Base-by-base conservation (phyloP, 2,797 vertebrate genomes). In the Megaceryle alcyon region DNA sequence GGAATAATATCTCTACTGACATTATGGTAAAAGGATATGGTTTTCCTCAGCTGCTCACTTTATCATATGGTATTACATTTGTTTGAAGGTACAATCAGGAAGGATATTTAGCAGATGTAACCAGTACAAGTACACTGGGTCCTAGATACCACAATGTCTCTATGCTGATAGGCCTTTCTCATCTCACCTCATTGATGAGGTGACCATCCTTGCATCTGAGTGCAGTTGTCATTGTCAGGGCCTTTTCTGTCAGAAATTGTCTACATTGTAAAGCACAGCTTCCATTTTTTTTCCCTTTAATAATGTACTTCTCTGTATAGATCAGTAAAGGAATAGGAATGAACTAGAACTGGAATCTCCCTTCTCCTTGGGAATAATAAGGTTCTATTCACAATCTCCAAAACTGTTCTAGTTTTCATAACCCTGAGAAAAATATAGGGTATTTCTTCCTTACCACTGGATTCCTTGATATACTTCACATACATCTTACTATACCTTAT, bases 71-170 rank as follows among this genome's bases (percentile, higher is more conserved):
- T 28, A 86, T 82, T 72, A 25, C 8, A 23, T 4, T 12, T 37
- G 4, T 35, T 78, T 41, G 39, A 46, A 78, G 11, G 10, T 25
- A 46, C 18, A 46, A 1, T 10, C 3, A 4, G 31, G 29, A 53
- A 49, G 28, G 28, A 8, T 0, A 1, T 25, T 65, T 31, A 61
- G 19, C 13, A 56, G n/a, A 3, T 44, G 19, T 1, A 1, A 76
- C 9, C 29, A 12, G 5, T 16, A 29, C 25, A 81, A 57, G 35
- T 21, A 20, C 16, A 12, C 7, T 11, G 28, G 8, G 20, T 39
- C 63, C n/a, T 44, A 39, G 37, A 21, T 68, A 35, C 5, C 9
- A 11, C 9, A 17, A 10, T 37, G 31, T 44, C 26, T 26, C 7
- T 31, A 1, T 43, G 14, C 33, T 64, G 20, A 9, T 8, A 46